Conservation (phyloP, 92 coral and sea anemone genomes). For the Palythoa heliodiscus region DNA sequence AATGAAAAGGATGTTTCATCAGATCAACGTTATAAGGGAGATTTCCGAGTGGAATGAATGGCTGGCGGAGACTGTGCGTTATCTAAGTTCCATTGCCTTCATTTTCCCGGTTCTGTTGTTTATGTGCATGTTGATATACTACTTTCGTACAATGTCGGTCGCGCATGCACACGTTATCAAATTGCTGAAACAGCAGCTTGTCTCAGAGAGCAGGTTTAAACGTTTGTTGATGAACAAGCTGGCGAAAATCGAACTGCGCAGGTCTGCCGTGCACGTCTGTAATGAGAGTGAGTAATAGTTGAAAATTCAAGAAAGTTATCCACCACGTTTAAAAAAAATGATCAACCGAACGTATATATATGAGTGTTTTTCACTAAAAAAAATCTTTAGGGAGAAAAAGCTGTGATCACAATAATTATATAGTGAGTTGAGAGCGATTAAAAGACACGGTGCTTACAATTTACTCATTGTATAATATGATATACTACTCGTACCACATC, state of each 20-base stretch:
- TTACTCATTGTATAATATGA: too few relatives aligned
- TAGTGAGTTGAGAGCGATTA: too few relatives aligned
- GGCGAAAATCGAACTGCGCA: slow-evolving; percentile 37
- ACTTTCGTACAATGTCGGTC: slow-evolving; percentile 77
- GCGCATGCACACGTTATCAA: slow-evolving; percentile 78
- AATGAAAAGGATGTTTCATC: slow-evolving; percentile 67
- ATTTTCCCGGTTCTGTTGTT: slow-evolving; percentile 68
- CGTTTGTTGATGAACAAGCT: slow-evolving; percentile 55
- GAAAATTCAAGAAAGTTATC: too few relatives aligned
- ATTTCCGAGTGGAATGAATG: slow-evolving; percentile 75
- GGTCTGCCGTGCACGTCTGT: slow-evolving; percentile 20
- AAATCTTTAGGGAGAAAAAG: too few relatives aligned
- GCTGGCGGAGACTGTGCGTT: slow-evolving; percentile 72
- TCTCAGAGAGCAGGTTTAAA: slow-evolving; percentile 71
- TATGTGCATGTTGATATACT: slow-evolving; percentile 68
- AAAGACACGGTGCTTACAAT: too few relatives aligned
- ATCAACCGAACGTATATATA: too few relatives aligned
- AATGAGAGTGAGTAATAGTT: not conserved
- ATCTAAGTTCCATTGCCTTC: slow-evolving; percentile 83
- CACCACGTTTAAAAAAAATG: too few relatives aligned
- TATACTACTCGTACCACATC: too few relatives aligned
- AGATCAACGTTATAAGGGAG: slow-evolving; percentile 50
- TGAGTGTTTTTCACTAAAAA: too few relatives aligned
- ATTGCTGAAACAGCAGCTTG: slow-evolving; percentile 82
- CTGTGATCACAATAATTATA: too few relatives aligned